Evolutionary conservation across 2,888 invertebrate species (phyloP).

Genomic region (Punctoribates punctum): DNA sequence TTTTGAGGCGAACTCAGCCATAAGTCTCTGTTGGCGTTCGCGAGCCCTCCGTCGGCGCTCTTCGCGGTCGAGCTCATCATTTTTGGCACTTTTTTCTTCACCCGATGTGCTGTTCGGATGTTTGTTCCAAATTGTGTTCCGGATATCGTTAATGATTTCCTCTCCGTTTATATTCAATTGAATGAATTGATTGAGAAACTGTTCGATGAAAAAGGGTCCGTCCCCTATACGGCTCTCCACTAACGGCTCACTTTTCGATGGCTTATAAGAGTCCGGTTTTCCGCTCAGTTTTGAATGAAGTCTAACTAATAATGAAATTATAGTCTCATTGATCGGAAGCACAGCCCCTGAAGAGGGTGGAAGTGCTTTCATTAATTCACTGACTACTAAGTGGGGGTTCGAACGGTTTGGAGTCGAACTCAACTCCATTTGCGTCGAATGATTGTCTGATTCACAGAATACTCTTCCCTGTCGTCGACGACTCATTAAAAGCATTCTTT

Average conservation of each 20-base stretch:
- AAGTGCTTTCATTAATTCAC: slow-evolving; percentile 33
- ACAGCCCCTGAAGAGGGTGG: slow-evolving; percentile 38
- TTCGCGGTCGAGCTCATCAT: slow-evolving; percentile 36
- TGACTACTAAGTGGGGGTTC: slow-evolving; percentile 14
- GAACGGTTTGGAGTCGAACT: slow-evolving; percentile 50
- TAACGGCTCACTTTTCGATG: slow-evolving; percentile 48
- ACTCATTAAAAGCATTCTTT: slow-evolving; percentile 43
- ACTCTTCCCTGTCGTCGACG: slow-evolving; percentile 43
- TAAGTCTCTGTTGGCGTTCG: slow-evolving; percentile 83
- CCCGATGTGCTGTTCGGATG: slow-evolving; percentile 45
- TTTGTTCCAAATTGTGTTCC: slow-evolving; percentile 70
- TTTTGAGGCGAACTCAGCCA: slow-evolving; percentile 86
- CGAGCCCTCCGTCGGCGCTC: slow-evolving; percentile 67
- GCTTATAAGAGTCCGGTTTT: slow-evolving; percentile 69
- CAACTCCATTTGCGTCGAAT: background rate
- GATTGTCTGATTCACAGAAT: background rate
- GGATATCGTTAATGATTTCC: slow-evolving; percentile 64
- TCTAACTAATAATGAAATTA: slow-evolving; percentile 80
- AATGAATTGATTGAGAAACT: slow-evolving; percentile 64
- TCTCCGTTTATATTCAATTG: slow-evolving; percentile 35
- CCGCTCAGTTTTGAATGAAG: slow-evolving; percentile 85
- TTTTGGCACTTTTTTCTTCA: slow-evolving; percentile 52
- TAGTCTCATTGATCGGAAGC: slow-evolving; percentile 61
- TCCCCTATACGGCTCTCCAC: slow-evolving; percentile 64
- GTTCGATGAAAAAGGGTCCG: slow-evolving; percentile 79